Evolutionary conservation across 2,113 vertebrate genomes (phyloP), one percentile per base, ranked within the genome.

Genomic region (Malaclemys terrapin): DNA sequence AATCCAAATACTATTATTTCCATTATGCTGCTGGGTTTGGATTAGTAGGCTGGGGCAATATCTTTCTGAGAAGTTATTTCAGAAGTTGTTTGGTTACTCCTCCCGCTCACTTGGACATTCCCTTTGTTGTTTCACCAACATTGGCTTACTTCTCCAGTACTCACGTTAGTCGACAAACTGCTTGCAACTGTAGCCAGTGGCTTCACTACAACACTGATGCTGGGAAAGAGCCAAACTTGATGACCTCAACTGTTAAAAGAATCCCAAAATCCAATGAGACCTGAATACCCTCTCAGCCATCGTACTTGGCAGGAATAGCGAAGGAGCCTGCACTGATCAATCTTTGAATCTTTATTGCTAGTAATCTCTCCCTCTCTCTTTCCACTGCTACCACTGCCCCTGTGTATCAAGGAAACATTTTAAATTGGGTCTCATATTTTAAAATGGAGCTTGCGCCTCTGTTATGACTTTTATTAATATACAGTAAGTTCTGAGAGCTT

Each of bases 281-380:
- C n/a, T 87, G 87, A 91, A 86, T 94, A 88, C 87, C 75, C 91
- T 94, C 91, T 93, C 79, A 92, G 3, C 80, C 76, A 29, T 45
- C 1, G 62, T 29, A 0, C 12, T 72, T 17, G 62, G 89, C 57
- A 84, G 72, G 69, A 22, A 10, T 80, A 78, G 81, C 2, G 42
- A 62, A 4, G 29, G n/a, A 92, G 54, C 8, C 45, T 27, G 80
- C 59, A 38, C 13, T 47, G 82, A 59, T 38, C 56, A 62, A 25
- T 88, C n/a, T 56, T 24, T 80, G 42, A 93, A 84, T 50, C 20
- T 53, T 16, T 38, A 42, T 4, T 1, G 3, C 80, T 62, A 80
- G 53, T 4, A 20, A 89, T 35, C 52, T 49, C 87, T 80, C 12
- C 10, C 54, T 2, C 3, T 13, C 45, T 52, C 59, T 47, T 53